These are phyloP conservation scores for Bergia sp. DNA, from an alignment of 92 coral and sea anemone genomes.

Conservation along the genomic window DNA sequence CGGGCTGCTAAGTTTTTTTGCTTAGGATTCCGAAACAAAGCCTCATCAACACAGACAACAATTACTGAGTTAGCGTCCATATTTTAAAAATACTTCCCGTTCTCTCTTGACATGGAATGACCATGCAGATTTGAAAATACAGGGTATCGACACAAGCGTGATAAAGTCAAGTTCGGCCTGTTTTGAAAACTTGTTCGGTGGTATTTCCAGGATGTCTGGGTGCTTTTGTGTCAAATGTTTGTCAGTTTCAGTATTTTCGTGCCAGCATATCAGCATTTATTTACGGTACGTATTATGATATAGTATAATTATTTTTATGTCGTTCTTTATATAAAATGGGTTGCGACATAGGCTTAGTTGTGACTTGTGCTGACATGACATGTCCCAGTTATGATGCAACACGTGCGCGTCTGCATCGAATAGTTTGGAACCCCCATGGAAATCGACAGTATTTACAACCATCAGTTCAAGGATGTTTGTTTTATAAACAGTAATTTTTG, in stretches of 20 bases:
- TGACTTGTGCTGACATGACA: background rate
- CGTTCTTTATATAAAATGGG: background rate
- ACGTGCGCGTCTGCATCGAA: background rate
- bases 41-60: background rate
- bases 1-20: background rate
- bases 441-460: background rate
- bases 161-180: background rate
- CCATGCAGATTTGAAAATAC: too few relatives aligned
- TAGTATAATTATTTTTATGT: conserved; percentile 4
- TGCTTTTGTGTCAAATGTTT: background rate
- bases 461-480: background rate
- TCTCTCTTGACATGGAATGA: background rate
- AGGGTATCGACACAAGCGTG: background rate
- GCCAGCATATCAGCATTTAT: background rate
- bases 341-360: conserved; percentile 23
- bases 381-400: conserved; percentile 18
- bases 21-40: background rate
- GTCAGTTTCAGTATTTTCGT: background rate
- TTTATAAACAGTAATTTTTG: background rate
- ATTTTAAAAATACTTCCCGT: too few relatives aligned
- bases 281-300: background rate
- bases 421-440: background rate
- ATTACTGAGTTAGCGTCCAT: too few relatives aligned
- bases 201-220: background rate
- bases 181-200: background rate